Percentiles rank a stretch among this genome's conserved stretches.
Evolutionary conservation across 2,888 invertebrate genomes (phyloP).

Genomic region (Agapostemon virescens): DNA sequence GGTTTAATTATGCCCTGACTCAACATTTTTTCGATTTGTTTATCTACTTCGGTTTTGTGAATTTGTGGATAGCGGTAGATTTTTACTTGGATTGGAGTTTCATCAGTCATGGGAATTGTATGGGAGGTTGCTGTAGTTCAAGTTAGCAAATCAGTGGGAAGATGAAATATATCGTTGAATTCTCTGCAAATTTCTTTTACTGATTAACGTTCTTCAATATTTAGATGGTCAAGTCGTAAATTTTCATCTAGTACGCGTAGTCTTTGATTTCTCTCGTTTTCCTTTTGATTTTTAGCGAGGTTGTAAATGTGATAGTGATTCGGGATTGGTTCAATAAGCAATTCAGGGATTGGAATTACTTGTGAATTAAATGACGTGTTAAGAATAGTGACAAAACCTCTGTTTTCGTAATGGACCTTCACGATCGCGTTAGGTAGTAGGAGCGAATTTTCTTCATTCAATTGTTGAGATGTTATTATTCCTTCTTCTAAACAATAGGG

Average conservation of each 20-base stretch:
- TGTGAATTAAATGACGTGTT: constrained; percentile 4
- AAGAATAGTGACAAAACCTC: background rate
- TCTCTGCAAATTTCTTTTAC: background rate
- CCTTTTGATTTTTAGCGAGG: background rate
- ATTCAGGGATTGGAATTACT: constrained; percentile 16
- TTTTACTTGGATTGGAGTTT: background rate
- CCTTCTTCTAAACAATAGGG: constrained; percentile 1
- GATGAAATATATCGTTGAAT: constrained; percentile 7
- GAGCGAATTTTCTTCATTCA: constrained; percentile 18
- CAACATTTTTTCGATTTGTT: no score
- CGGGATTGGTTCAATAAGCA: constrained; percentile 15
- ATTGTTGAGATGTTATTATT: background rate
- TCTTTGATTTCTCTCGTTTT: background rate
- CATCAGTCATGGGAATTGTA: background rate
- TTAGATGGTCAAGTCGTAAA: background rate
- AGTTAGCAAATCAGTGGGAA: background rate
- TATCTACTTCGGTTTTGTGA: constrained; percentile 6
- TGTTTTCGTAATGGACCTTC: background rate
- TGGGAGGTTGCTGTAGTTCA: background rate
- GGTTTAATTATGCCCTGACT: no score
- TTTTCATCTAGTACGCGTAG: background rate
- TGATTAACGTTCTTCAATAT: background rate
- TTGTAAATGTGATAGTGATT: background rate
- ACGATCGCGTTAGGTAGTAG: constrained; percentile 18
- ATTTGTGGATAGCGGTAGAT: constrained; percentile 9